Percentiles rank a stretch among this genome's conserved stretches.
These are phyloP conservation scores for Alethe diademata DNA, from an alignment of 2,113 vertebrate genomes.

Conservation along the genomic window DNA sequence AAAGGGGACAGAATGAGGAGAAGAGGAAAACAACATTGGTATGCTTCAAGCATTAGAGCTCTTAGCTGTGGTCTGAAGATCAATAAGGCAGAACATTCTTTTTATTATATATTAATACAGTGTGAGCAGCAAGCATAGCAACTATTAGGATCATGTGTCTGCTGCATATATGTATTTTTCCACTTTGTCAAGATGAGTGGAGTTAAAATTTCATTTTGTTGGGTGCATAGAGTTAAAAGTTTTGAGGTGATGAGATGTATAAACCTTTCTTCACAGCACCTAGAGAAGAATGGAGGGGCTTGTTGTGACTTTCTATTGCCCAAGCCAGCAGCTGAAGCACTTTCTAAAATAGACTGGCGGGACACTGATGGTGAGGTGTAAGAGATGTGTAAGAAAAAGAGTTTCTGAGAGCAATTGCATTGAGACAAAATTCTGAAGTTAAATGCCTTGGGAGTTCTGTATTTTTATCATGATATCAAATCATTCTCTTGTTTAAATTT, in stretches of 20 bases:
- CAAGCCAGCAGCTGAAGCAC: not conserved
- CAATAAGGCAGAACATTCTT: conserved; percentile 50
- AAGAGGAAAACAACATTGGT: not conserved
- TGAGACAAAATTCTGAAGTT: not conserved
- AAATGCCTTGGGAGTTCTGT: not conserved
- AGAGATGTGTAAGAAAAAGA: not conserved
- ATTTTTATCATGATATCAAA: not conserved
- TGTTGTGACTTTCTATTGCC: not conserved
- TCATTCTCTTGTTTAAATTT: not conserved
- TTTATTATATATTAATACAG: conserved; percentile 37
- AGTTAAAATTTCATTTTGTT: not conserved
- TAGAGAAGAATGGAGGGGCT: not conserved
- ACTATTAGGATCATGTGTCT: not conserved
- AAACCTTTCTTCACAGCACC: not conserved
- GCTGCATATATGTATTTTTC: not conserved
- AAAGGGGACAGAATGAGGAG: not conserved
- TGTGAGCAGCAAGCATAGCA: not conserved
- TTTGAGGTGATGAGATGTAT: not conserved
- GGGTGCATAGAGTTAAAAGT: not conserved
- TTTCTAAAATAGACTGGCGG: not conserved
- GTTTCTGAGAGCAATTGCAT: not conserved
- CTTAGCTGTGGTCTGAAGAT: conserved; percentile 33
- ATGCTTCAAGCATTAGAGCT: not conserved
- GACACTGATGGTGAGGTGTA: not conserved
- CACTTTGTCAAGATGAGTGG: not conserved